These are phyloP conservation scores for Cataglyphis hispanica DNA, from an alignment of 1,140 invertebrate genomes.

Conservation along the genomic window DNA sequence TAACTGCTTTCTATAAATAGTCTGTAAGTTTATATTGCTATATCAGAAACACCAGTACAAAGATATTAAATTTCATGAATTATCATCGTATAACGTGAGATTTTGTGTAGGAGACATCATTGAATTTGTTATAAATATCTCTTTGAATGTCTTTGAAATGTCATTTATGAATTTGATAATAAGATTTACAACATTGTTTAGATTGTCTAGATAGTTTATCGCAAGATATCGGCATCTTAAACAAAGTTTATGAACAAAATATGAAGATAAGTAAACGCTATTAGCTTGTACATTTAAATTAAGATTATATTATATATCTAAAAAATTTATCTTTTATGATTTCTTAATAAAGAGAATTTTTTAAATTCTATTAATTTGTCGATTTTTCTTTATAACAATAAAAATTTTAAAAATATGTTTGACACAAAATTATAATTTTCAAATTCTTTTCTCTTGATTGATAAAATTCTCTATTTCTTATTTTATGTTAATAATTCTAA, in stretches of 20 bases:
- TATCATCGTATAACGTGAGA: neutral
- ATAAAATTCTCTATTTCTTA: neutral
- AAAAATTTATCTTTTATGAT: neutral
- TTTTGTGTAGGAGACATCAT: neutral
- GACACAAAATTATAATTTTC: neutral
- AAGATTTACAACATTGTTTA: neutral
- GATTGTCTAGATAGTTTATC: neutral
- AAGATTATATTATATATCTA: neutral
- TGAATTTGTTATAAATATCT: constrained; percentile 6
- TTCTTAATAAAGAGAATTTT: neutral
- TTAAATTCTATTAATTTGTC: neutral
- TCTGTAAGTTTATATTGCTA: neutral
- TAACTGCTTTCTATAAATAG: constrained; percentile 1
- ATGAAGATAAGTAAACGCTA: neutral
- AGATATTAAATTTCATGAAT: constrained; percentile 42
- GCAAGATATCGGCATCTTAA: neutral
- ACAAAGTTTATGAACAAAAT: neutral
- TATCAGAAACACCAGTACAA: neutral
- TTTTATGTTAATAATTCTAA: neutral
- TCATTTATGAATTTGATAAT: neutral
- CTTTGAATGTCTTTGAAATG: too few species aligned
- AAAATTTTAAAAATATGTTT: neutral
- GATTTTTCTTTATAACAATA: neutral
- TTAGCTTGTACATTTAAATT: neutral
- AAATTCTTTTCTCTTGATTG: neutral